Base-by-base conservation (phyloP, 2,797 vertebrate species). In the Urocyon cinereoargenteus region DNA sequence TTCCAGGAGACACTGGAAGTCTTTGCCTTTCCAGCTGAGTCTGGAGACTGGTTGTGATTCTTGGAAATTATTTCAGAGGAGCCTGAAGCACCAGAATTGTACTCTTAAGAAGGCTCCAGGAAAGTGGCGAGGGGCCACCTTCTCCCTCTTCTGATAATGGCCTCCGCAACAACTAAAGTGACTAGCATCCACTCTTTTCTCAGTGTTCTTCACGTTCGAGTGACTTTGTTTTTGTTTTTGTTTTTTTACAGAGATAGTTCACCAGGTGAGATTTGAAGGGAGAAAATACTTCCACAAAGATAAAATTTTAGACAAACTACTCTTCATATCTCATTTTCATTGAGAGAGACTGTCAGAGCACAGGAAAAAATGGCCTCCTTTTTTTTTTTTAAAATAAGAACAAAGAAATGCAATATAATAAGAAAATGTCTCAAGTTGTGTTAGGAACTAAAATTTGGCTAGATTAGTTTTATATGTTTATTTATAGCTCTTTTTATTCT, bases 211-310 rank as follows among this genome's bases (percentile, higher is more conserved):
- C 7, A 9, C 13, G 11, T 79, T 73, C 49, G 61, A 15, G 26
- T 3, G 36, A 18, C n/a, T 26, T 45, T 45, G 6, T 45, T 45
- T 45, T 45, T 45, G 40, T 45, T 45, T 45, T 45, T 45, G 6
- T 7, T 45, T 45, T 62, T 18, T 72, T 13, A 14, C 81, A 78
- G 53, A 55, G 13, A 5, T 45, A 82, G 22, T 64, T 83, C 70
- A 49, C 45, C 21, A 70, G 12, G 24, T 66, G 61, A 86, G 34
- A 85, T 16, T 62, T 49, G n/a, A 82, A 70, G 19, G 51, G 34
- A 85, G 26, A 92, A 86, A 86, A 94, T 81, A 59, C n/a, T 53
- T 15, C 13, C 57, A 28, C 51, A 70, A 85, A 91, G n/a, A 83
- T 59, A 92, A 81, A 26, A 72, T 93, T 77, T 90, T 78, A 83